phyloP scores from a whole-genome alignment of 2,888 invertebrate genomes.

The Drosophila seclusa region DNA sequence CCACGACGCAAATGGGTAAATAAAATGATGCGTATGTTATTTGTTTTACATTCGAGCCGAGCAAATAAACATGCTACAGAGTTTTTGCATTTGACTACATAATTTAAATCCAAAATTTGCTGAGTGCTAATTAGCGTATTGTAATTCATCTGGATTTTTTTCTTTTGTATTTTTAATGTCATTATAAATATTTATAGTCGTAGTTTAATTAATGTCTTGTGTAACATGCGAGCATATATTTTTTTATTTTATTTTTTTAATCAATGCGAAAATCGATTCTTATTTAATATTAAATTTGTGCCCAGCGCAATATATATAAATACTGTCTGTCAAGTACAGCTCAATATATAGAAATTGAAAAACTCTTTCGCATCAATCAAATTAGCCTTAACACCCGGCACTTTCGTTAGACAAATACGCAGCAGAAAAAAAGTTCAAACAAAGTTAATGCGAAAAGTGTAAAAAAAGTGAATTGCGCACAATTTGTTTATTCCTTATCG shows the following conservation, averaged over 20 bases:
- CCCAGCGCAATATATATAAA: background rate
- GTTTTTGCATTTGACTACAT: conserved; percentile 8
- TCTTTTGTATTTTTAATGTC: background rate
- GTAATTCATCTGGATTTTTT: conserved; percentile 1
- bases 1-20: conserved; percentile 12
- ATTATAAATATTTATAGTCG: background rate
- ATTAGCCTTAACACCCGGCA: background rate
- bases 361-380: conserved; percentile 28
- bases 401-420: conserved; percentile 12
- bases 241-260: background rate
- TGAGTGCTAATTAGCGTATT: conserved; percentile 21
- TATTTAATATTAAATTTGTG: background rate
- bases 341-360: background rate
- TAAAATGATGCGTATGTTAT: conserved; percentile 14
- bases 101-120: conserved; percentile 11
- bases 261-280: background rate
- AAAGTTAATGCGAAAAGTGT: conserved; percentile 30
- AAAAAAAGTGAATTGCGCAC: conserved; percentile 50
- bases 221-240: background rate
- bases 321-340: background rate
- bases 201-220: background rate
- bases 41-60: conserved; percentile 22
- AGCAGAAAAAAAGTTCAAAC: conserved; percentile 13
- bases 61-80: conserved; percentile 36
- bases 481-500: conserved; percentile 68